Evolutionary conservation across 2,888 invertebrate genomes (phyloP).

Genomic region (Podabrus alpinus): DNA sequence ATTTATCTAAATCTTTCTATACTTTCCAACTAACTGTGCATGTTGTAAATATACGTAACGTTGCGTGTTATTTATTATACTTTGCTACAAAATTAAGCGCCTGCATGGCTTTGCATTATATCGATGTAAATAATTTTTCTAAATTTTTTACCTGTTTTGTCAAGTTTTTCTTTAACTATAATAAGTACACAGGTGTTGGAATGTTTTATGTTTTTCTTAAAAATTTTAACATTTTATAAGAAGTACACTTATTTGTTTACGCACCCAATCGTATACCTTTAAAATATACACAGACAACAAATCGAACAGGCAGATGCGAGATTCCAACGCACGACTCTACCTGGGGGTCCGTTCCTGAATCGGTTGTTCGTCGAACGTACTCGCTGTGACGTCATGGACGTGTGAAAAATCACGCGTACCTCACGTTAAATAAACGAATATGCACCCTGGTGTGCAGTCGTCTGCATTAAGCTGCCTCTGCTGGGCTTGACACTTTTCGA

Average conservation of each 20-base stretch:
- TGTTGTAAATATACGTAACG: constrained; percentile 17
- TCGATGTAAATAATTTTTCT: constrained; percentile 8
- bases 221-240: background rate
- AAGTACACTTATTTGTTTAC: background rate
- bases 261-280: too few species aligned
- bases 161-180: background rate
- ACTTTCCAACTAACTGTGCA: constrained; percentile 5
- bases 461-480: too few species aligned
- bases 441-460: too few species aligned
- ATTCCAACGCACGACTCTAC: too few species aligned
- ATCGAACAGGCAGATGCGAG: too few species aligned
- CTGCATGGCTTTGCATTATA: constrained; percentile 30
- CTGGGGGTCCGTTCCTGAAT: too few species aligned
- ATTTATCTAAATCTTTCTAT: background rate
- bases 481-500: too few species aligned
- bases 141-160: constrained; percentile 3
- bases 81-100: constrained; percentile 19
- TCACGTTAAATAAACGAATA: too few species aligned
- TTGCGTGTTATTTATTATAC: constrained; percentile 3
- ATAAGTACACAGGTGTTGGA: background rate
- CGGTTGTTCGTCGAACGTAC: too few species aligned
- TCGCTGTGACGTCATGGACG: too few species aligned
- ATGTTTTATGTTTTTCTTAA: background rate
- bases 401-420: too few species aligned
- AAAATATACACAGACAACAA: too few species aligned